phyloP scores from a whole-genome alignment of 2,797 vertebrate genomes.

The Tachyglossus aculeatus region DNA sequence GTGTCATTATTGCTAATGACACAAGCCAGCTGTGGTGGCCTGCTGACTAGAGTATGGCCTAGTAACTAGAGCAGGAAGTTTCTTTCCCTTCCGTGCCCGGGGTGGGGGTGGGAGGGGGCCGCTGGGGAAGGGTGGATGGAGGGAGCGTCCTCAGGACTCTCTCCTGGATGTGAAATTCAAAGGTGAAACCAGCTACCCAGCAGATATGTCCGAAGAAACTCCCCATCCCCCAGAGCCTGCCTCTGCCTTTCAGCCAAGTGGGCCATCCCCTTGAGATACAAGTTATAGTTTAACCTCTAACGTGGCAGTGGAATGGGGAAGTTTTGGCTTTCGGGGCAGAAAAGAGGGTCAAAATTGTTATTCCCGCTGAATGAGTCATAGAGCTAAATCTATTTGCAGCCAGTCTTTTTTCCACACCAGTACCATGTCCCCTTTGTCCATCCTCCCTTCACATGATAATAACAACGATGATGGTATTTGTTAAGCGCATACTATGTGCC shows the following conservation, averaged over 20 bases:
- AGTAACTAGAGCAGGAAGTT: no score
- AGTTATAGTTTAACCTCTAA: slow-evolving; percentile 38
- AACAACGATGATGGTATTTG: no score
- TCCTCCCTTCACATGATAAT: no score
- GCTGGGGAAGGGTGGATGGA: not conserved
- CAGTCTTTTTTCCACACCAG: no score
- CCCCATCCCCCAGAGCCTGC: not conserved
- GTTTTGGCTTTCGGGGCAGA: not conserved
- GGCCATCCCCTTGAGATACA: no score
- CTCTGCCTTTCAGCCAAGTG: no score
- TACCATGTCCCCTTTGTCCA: no score
- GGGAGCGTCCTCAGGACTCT: not conserved
- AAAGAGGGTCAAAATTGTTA: not conserved
- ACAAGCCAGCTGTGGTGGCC: not conserved
- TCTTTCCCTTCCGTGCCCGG: no score
- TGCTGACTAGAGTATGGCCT: no score
- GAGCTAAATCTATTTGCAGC: no score
- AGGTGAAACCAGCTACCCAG: not conserved
- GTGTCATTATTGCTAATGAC: not conserved
- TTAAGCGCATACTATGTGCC: no score
- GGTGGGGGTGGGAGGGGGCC: not conserved
- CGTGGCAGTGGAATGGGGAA: not conserved
- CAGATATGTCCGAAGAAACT: not conserved
- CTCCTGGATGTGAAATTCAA: not conserved
- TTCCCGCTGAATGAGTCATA: not conserved